phyloP scores from a whole-genome alignment of 35 echinoderm and acorn worm species.

The Amphiura filiformis region DNA sequence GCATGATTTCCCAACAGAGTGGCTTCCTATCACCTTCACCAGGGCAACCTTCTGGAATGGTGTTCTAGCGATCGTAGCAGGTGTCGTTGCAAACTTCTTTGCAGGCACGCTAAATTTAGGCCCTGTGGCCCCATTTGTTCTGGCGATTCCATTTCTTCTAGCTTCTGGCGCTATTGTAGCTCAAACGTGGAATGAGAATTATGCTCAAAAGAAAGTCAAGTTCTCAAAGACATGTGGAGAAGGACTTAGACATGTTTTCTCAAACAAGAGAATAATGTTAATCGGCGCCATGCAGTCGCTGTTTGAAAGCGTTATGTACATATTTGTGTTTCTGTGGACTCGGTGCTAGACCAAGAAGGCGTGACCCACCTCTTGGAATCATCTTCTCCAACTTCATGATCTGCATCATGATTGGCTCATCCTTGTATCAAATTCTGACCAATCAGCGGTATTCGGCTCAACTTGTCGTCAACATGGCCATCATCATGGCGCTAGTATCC shows the following conservation, averaged over 20 bases:
- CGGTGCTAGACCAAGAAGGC: conserved; percentile 45
- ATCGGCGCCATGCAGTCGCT: conserved; percentile 97
- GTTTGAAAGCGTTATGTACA: conserved; percentile 98
- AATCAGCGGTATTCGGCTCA: conserved; percentile 32
- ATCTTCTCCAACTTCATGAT: conserved; percentile 96
- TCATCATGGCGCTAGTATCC: conserved; percentile 65
- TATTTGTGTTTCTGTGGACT: conserved; percentile 99
- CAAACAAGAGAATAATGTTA: conserved; percentile 55
- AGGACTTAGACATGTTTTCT: conserved; percentile 72
- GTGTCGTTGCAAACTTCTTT: conserved; percentile 82
- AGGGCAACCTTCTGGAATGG: conserved; percentile 96
- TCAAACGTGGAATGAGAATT: conserved; percentile 78
- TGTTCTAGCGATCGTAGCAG: conserved; percentile 73
- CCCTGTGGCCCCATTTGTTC: conserved; percentile 82
- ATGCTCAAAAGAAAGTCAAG: conserved; percentile 68
- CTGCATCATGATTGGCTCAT: conserved; percentile 97
- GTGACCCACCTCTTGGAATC: conserved; percentile 69
- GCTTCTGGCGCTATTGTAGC: conserved; percentile 83
- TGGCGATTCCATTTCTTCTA: conserved; percentile 87
- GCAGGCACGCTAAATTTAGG: conserved; percentile 64
- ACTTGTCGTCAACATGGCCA: conserved; percentile 67
- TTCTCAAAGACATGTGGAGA: conserved; percentile 75
- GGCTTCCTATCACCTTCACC: conserved; percentile 82
- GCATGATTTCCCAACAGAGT: conserved; percentile 96
- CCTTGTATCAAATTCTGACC: conserved; percentile 66